Base-by-base conservation (phyloP, 2,888 invertebrate genomes). In the Drosophila leonis region DNA sequence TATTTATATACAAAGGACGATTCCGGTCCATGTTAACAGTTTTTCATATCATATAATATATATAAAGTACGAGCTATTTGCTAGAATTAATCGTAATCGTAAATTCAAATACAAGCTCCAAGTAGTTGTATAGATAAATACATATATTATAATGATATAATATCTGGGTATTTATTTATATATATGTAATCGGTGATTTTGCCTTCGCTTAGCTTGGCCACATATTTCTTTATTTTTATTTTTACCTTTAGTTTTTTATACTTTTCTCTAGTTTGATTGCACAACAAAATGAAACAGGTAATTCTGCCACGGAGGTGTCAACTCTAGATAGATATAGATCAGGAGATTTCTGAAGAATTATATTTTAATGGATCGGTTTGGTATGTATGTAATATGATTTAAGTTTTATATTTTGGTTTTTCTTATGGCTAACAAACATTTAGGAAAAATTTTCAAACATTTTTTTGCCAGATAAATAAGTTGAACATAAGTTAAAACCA, bases 51-150 rank as follows among this genome's bases (percentile, higher is more conserved):
- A 31, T 31, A 31, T 31, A 15, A 29, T 48, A 46, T 46, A 29
- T 48, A 31, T 48, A 2, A 29, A 29, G 42, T 29, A 64, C 51
- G 71, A 61, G 44, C 65, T 73, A 74, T 73, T 69, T 24, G 61
- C 76, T 76, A 77, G 35, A 65, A 61, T 78, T 70, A 74, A 78
- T 78, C 52, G 64, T 82, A 80, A 70, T 78, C 48, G 75, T 87
- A 84, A 87, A 82, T 84, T 84, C 81, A 84, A 84, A 85, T 84
- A 80, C 83, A 84, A 84, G 84, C 84, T 84, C 88, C 72, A 81
- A 85, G 61, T 80, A 68, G 71, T 81, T 80, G 49, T 69, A 41
- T 39, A 78, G 49, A 64, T 78, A 72, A 63, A 69, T 75, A 48
- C 27, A 62, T 64, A 63, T 67, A 57, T 59, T 63, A 62, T 75